Conservation (phyloP, 2,797 vertebrate genomes). For the Varecia variegata region DNA sequence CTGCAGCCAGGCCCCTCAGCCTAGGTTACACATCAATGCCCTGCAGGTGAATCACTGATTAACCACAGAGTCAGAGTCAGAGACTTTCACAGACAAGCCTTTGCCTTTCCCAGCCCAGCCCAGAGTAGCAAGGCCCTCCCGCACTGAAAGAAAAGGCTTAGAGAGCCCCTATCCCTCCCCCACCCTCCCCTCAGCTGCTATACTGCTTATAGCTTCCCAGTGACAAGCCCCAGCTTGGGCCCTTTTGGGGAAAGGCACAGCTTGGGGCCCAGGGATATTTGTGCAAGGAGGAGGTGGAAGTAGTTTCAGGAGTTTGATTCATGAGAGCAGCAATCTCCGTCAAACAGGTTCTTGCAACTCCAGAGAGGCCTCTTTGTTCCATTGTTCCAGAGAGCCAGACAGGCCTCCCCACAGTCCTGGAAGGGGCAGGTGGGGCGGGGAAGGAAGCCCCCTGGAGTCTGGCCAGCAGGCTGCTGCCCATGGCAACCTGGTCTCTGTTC, state of each 20-base stretch:
- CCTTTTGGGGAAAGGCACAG: neutral
- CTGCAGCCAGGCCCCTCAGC: neutral
- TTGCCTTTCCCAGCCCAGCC: neutral
- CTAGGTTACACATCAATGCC: neutral
- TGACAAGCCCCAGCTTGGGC: constrained; percentile 64
- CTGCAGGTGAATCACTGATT: neutral
- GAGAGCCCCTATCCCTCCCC: neutral
- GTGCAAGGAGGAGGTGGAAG: constrained; percentile 70
- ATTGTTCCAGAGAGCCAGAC: constrained; percentile 71
- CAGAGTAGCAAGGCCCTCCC: neutral
- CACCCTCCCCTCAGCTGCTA: neutral
- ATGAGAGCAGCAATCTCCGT: constrained; percentile 60
- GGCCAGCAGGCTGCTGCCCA: constrained; percentile 45
- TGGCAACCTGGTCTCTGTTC: constrained; percentile 18
- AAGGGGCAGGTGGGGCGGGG: neutral
- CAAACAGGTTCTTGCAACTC: constrained; percentile 77
- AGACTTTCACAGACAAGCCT: neutral
- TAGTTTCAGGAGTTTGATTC: constrained; percentile 69
- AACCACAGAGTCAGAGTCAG: neutral
- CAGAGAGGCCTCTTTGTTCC: constrained; percentile 68
- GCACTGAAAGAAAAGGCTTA: neutral
- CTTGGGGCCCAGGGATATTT: constrained; percentile 69
- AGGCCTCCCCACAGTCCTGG: constrained; percentile 38
- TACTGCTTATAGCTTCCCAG: neutral
- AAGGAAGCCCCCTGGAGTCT: constrained; percentile 43